Evolutionary conservation across 2,888 invertebrate genomes (phyloP), one percentile per base, ranked within the genome.

Genomic region (Caenorhabditis sp.): DNA sequence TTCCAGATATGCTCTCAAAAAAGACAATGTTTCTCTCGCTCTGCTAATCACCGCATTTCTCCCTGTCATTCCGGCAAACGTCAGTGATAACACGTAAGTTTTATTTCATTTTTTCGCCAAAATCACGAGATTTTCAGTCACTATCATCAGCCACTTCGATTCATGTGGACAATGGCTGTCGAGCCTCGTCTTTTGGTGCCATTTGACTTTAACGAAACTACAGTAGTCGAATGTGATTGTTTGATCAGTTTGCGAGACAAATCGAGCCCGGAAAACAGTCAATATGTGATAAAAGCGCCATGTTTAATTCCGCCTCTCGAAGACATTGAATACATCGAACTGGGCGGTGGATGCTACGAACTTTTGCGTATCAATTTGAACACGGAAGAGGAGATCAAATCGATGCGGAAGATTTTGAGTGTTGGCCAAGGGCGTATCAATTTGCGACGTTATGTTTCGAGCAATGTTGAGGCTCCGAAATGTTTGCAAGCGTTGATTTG

Each of bases 11-110:
- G 89, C 89, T 0, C 83, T 91, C 64, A 88, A 88, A 71, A 89
- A 94, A 62, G 92, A 93, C 1, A 93, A 94, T 1, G 91, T 92
- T 43, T 92, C 95, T 0, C 92, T 97, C 10, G 97, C 95, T 0
- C 94, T 95, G 0, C 89, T 97, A 72, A 90, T 99, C 53, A 94
- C 94, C 83, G 93, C 97, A 0, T 93, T 97, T 88, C 99, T 95
- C 89, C 99, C 99, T 0, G 95, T 96, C 88, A 97, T 95, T 89
- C 96, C 97, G 21, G 94, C 93, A 0, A 95, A 95, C 87, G 95
- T 95, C 84, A 94, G 94, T 87, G 97, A 99, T 85, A 97, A 97
- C 88, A 92, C 95, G 93, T 94, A 76, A 81, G 83, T 74, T 58
- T 1, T 43, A 17, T 43, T 36, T 36, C 1, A 24, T 21, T 37